These are phyloP conservation scores for Stratiolaelaps scimitus DNA, from an alignment of 1,140 invertebrate species.

Conservation along the genomic window DNA sequence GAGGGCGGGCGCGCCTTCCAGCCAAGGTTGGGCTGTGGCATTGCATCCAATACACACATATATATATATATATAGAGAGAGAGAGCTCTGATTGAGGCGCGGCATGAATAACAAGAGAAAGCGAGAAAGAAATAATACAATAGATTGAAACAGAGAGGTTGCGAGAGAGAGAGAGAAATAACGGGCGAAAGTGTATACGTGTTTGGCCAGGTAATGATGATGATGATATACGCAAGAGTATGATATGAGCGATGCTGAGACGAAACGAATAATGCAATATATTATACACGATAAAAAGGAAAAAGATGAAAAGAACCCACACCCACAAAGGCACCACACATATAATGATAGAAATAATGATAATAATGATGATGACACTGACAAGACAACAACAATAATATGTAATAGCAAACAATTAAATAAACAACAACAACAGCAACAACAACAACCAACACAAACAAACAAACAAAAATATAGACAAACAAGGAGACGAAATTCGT, in stretches of 20 bases:
- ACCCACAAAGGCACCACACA: too few species aligned
- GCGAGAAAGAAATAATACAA: too few species aligned
- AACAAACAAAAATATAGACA: neutral
- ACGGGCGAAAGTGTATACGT: neutral
- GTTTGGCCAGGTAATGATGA: neutral
- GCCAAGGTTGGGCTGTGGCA: too few species aligned
- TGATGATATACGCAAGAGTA: neutral
- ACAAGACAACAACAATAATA: neutral
- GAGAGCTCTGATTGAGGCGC: too few species aligned
- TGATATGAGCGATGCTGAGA: neutral
- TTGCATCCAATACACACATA: too few species aligned
- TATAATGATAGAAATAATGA: neutral
- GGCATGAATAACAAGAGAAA: too few species aligned
- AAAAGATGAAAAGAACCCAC: too few species aligned
- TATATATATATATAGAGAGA: too few species aligned
- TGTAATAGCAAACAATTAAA: neutral
- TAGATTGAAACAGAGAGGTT: neutral
- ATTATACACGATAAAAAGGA: neutral
- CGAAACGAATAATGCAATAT: constrained; percentile 28
- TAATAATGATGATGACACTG: neutral
- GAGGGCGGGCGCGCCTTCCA: too few species aligned
- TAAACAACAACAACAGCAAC: neutral
- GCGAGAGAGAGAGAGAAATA: neutral
- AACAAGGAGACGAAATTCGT: neutral
- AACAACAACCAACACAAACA: neutral